Base-by-base conservation (phyloP, 2,797 vertebrate species). In the Brachyrhaphis roseni region DNA sequence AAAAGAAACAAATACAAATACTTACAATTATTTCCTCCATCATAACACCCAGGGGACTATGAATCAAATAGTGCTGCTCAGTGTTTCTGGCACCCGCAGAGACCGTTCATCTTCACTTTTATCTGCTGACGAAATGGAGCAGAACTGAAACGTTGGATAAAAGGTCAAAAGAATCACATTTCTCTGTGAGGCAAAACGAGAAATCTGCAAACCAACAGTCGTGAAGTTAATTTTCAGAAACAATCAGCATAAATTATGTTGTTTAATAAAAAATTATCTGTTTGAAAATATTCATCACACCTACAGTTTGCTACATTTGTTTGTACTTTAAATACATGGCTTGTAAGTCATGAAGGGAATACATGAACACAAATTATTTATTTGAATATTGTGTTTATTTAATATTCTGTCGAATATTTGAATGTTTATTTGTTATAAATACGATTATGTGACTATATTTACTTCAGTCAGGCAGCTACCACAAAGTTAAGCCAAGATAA, bases 1-100 rank as follows among this genome's bases (percentile, higher is more conserved):
- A 90, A 91, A 91, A 94, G 91, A 94, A 92, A 94, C 93, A 94
- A 94, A 95, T 91, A 94, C 84, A 94, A 95, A 95, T 93, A 94
- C 92, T 84, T 89, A 93, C 91, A 94, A 94, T 94, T 93, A 94
- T 93, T 94, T 94, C 53, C 90, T 89, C 90, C 90, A 92, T 94
- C 92, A 93, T 91, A 90, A 94, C 91, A 92, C 94, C 92, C 92
- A 84, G 81, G 93, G 90, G 94, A 93, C 82, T 83, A 43, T 81
- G 91, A 93, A 93, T 93, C 88, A 94, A 94, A 94, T 93, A 91
- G 90, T 86, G 86, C 90, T 86, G 86, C 90, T 93, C 89, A 90
- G 87, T 93, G 92, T 89, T 90, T 88, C 90, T 66, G 85, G 55
- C 86, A 83, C 87, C 94, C 89, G 87, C 85, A 84, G 93, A 94